A percentile compares a stretch with the other conserved stretches of the same genome.
Evolutionary conservation across 2,888 invertebrate genomes (phyloP).

Genomic region (Scrobipalpa costella): DNA sequence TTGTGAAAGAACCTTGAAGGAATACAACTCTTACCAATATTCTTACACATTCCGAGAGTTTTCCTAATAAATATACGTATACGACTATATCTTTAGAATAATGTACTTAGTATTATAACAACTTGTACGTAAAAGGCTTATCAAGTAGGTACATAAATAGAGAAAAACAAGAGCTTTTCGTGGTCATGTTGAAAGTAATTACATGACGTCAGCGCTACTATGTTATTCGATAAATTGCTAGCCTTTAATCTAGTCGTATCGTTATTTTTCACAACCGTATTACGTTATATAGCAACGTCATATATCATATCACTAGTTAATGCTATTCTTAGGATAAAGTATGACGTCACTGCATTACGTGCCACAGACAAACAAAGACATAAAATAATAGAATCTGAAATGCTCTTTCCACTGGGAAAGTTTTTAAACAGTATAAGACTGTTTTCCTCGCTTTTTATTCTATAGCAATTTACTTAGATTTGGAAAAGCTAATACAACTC

Average conservation of each 20-base stretch:
- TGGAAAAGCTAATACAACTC: no score
- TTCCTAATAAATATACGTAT: no score
- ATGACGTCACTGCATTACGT: background rate
- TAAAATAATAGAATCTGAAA: background rate
- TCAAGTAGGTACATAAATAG: no score
- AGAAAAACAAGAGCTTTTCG: no score
- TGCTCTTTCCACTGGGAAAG: background rate
- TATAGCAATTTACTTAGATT: background rate
- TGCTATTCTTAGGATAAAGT: conserved; percentile 4
- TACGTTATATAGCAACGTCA: background rate
- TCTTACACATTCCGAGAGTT: no score
- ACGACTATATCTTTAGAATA: no score
- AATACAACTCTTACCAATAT: no score
- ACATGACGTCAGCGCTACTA: background rate
- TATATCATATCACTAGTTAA: background rate
- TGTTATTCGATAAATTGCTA: no score
- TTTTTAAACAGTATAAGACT: background rate
- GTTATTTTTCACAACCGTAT: background rate
- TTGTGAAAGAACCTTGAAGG: no score
- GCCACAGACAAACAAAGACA: conserved; percentile 1
- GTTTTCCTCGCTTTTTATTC: background rate
- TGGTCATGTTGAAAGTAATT: no score
- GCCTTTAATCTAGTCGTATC: background rate
- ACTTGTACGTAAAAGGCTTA: no score
- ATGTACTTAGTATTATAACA: no score